A percentile compares a stretch with the other conserved stretches of the same genome.
phyloP scores from a whole-genome alignment of 2,113 vertebrate species.

The Hucho hucho region DNA sequence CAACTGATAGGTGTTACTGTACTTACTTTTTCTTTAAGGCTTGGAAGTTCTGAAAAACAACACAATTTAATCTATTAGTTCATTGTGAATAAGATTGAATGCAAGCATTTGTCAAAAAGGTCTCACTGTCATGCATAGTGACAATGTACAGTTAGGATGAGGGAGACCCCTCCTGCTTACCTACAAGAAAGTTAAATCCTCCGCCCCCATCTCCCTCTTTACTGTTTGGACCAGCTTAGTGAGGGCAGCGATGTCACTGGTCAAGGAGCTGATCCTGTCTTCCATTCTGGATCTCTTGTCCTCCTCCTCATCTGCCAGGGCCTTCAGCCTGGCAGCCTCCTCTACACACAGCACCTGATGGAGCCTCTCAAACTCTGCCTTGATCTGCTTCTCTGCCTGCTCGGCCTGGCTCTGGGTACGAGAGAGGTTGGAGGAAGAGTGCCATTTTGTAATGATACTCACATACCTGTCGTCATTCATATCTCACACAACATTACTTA shows the following conservation, averaged over 20 bases:
- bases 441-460: not conserved
- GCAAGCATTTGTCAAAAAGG: not conserved
- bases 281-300: constrained; percentile 48
- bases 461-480: not conserved
- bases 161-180: constrained; percentile 35
- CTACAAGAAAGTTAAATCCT: constrained; percentile 61
- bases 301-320: constrained; percentile 58
- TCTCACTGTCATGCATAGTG: no score
- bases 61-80: not conserved
- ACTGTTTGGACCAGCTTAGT: constrained; percentile 48
- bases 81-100: not conserved
- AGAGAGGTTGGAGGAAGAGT: not conserved
- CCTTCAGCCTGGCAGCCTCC: constrained; percentile 53
- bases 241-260: constrained; percentile 39
- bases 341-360: constrained; percentile 46
- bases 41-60: constrained; percentile 67
- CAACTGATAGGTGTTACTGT: constrained; percentile 3
- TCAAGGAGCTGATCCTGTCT: constrained; percentile 31
- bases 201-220: constrained; percentile 66
- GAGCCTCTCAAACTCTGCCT: constrained; percentile 66
- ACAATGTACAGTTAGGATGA: no score
- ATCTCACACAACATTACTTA: not conserved
- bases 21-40: constrained; percentile 68
- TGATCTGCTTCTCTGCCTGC: constrained; percentile 64
- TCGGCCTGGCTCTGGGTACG: constrained; percentile 58